These are phyloP conservation scores for Heterotis niloticus DNA, from an alignment of 2,113 vertebrate species.

Conservation along the genomic window DNA sequence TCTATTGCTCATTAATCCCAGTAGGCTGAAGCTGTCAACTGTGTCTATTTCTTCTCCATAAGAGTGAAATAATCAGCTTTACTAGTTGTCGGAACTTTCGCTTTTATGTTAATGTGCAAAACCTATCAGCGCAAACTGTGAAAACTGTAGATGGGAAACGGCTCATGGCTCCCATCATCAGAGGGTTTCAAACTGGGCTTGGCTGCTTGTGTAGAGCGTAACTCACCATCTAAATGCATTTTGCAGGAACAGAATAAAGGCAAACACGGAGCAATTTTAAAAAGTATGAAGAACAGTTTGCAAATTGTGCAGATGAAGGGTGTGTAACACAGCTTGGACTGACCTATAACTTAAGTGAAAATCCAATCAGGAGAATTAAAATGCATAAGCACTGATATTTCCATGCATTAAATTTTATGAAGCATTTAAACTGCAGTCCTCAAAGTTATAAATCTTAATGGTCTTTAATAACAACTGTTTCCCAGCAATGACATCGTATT, in stretches of 20 bases:
- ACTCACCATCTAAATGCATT: conserved; percentile 56
- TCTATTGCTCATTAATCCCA: too few species aligned
- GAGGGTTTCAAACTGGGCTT: too few species aligned
- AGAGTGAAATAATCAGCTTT: too few species aligned
- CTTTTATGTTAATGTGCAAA: too few species aligned
- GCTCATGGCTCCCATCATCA: too few species aligned
- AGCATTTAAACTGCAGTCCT: conserved; percentile 69
- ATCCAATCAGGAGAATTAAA: conserved; percentile 69
- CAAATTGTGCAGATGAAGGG: conserved; percentile 3
- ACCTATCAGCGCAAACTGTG: too few species aligned
- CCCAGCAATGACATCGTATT: conserved; percentile 60
- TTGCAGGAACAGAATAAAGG: too few species aligned
- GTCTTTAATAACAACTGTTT: conserved; percentile 61
- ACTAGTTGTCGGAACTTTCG: too few species aligned
- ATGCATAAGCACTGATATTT: conserved; percentile 72
- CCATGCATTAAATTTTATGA: conserved; percentile 74
- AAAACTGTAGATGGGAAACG: too few species aligned
- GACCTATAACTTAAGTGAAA: conserved; percentile 63
- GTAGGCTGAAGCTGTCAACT: too few species aligned
- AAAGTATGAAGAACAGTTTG: background rate
- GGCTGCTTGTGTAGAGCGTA: conserved; percentile 25
- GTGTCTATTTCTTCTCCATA: too few species aligned
- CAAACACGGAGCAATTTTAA: background rate
- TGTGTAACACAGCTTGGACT: conserved; percentile 35
- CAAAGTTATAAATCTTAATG: conserved; percentile 71